Evolutionary conservation across 2,888 invertebrate species (phyloP).

Genomic region (Pocota personata): DNA sequence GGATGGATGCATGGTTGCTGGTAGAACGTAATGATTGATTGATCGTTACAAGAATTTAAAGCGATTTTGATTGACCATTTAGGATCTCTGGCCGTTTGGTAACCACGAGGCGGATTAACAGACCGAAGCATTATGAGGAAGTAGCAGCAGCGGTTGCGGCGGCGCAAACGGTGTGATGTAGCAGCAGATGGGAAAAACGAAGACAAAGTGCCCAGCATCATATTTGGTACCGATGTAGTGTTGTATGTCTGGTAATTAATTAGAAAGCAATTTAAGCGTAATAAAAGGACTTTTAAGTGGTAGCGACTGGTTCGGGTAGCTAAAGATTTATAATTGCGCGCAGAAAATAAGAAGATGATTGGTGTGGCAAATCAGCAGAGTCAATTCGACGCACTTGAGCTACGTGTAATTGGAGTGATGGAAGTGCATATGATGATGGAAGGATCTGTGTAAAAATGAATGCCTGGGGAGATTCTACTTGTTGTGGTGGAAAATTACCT

Average conservation of each 20-base stretch:
- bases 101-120: constrained; percentile 54
- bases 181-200: constrained; percentile 20
- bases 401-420: constrained; percentile 54
- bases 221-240: constrained; percentile 52
- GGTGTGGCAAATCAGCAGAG: constrained; percentile 60
- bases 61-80: constrained; percentile 73
- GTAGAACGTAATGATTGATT: constrained; percentile 68
- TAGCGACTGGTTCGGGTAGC: background rate
- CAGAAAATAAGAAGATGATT: constrained; percentile 60
- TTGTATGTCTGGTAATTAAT: constrained; percentile 63
- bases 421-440: constrained; percentile 5
- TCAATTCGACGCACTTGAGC: constrained; percentile 55
- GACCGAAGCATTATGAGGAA: constrained; percentile 14
- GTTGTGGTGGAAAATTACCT: constrained; percentile 61
- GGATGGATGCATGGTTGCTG: background rate
- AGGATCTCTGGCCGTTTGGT: constrained; percentile 31
- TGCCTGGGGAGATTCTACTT: constrained; percentile 47
- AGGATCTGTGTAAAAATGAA: constrained; percentile 23
- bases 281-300: constrained; percentile 42
- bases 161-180: background rate
- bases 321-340: constrained; percentile 67
- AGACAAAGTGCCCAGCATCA: constrained; percentile 64
- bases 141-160: background rate
- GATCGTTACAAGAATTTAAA: constrained; percentile 72
- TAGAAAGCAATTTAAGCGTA: constrained; percentile 70